These are phyloP conservation scores for Acanthoscelides obtectus DNA, from an alignment of 2,888 invertebrate species.

Conservation along the genomic window DNA sequence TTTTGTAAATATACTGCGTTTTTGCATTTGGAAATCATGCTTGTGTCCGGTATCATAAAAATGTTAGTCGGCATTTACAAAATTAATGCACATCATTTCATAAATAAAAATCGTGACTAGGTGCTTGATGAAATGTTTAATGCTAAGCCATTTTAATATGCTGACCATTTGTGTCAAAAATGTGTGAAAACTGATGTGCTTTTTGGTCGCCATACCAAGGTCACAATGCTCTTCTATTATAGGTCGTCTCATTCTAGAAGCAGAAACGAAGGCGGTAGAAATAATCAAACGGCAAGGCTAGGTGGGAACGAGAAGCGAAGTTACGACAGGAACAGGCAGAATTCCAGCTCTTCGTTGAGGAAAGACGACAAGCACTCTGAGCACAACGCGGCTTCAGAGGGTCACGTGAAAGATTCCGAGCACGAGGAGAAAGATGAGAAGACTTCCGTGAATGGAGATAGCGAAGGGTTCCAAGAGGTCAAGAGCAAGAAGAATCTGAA, in stretches of 20 bases:
- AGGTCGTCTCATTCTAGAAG: conserved; percentile 9
- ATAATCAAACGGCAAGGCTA: conserved; percentile 32
- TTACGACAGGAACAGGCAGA: conserved; percentile 34
- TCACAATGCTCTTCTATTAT: background rate
- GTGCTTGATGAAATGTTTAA: too few relatives aligned
- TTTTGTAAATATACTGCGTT: too few relatives aligned
- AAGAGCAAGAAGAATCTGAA: conserved; percentile 73
- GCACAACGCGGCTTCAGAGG: conserved; percentile 44
- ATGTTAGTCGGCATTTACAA: too few relatives aligned
- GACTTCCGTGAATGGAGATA: conserved; percentile 47
- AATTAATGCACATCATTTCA: too few relatives aligned
- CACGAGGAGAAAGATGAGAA: conserved; percentile 43
- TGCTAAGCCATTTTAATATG: too few relatives aligned
- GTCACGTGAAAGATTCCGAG: conserved; percentile 39
- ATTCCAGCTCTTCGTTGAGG: conserved; percentile 36
- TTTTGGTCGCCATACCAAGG: too few relatives aligned
- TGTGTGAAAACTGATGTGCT: too few relatives aligned
- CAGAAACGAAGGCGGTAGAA: conserved; percentile 27
- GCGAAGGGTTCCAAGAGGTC: conserved; percentile 80
- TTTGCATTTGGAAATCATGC: too few relatives aligned
- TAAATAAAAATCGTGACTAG: too few relatives aligned
- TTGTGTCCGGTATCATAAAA: too few relatives aligned
- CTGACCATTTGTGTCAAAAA: too few relatives aligned
- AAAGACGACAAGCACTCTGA: conserved; percentile 48
- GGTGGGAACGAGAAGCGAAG: conserved; percentile 32